Evolutionary conservation across 2,888 invertebrate species (phyloP).

Genomic region (Zaprionus bogoriensis): DNA sequence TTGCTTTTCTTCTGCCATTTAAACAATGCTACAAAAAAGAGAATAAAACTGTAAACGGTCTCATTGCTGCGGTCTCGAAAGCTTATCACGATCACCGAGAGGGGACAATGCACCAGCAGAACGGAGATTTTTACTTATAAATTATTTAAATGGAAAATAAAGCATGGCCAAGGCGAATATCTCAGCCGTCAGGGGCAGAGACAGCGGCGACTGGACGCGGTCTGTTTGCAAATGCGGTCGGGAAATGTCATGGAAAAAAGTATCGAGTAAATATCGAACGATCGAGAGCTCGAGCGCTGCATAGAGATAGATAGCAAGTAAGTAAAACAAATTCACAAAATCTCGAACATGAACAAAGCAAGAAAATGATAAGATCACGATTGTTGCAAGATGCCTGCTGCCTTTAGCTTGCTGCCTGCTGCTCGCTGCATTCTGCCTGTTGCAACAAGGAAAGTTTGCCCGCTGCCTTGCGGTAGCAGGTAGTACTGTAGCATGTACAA

Average conservation of each 20-base stretch:
- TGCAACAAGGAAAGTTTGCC: conserved; percentile 37
- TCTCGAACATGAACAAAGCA: conserved; percentile 75
- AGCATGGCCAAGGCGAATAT: conserved; percentile 47
- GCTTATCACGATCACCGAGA: conserved; percentile 73
- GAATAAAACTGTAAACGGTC: conserved; percentile 18
- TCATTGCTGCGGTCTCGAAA: conserved; percentile 32
- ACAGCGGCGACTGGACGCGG: conserved; percentile 56
- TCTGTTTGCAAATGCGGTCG: conserved; percentile 73
- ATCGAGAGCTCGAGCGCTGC: too few relatives aligned
- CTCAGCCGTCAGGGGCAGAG: too few relatives aligned
- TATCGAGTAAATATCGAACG: conserved; percentile 27
- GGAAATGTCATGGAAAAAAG: conserved; percentile 68
- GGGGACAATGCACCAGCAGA: conserved; percentile 48
- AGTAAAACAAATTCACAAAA: conserved; percentile 74
- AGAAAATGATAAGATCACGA: conserved; percentile 74
- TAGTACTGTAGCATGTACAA: conserved; percentile 56
- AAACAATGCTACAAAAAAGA: conserved; percentile 36
- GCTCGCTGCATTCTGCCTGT: not conserved
- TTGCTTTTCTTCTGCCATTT: not conserved
- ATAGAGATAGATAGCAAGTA: conserved; percentile 31
- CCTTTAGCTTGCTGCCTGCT: conserved; percentile 4
- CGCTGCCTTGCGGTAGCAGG: conserved; percentile 57
- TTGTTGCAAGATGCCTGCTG: conserved; percentile 36
- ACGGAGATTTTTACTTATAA: conserved; percentile 68
- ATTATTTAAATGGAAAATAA: conserved; percentile 74